phyloP scores from a whole-genome alignment of 1,140 invertebrate genomes.

The Bombus sibiricus region DNA sequence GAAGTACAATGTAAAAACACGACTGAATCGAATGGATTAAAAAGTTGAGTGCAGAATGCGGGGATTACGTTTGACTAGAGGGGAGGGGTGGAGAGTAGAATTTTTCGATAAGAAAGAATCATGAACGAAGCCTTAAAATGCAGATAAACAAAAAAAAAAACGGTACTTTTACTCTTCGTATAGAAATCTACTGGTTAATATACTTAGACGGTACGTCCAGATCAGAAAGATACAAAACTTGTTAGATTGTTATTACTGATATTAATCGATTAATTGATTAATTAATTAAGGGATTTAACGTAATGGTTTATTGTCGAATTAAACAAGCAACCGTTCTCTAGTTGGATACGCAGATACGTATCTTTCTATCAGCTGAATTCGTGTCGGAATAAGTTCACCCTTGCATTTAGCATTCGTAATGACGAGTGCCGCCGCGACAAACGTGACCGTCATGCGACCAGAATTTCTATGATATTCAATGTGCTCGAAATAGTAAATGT shows the following conservation, averaged over 20 bases:
- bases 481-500: constrained; percentile 50
- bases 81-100: background rate
- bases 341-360: background rate
- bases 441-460: constrained; percentile 12
- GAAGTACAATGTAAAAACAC: constrained; percentile 45
- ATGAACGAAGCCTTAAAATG: constrained; percentile 72
- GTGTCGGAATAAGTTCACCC: constrained; percentile 35
- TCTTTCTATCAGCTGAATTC: constrained; percentile 27
- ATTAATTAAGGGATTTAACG: constrained; percentile 72
- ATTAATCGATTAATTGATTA: constrained; percentile 70
- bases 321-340: constrained; percentile 47
- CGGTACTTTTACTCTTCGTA: constrained; percentile 68
- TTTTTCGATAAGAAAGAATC: constrained; percentile 60
- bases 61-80: background rate
- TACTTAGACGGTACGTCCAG: constrained; percentile 61
- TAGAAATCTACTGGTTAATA: constrained; percentile 61
- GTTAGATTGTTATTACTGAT: constrained; percentile 76
- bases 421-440: constrained; percentile 3
- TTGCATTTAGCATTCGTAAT: constrained; percentile 30
- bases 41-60: background rate
- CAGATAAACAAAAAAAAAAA: constrained; percentile 52
- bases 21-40: constrained; percentile 14
- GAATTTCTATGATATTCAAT: background rate
- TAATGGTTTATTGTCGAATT: constrained; percentile 60
- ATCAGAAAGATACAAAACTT: constrained; percentile 60